Evolutionary conservation across 1,140 invertebrate genomes (phyloP).

Genomic region (Trachymyrmex cornetzi): DNA sequence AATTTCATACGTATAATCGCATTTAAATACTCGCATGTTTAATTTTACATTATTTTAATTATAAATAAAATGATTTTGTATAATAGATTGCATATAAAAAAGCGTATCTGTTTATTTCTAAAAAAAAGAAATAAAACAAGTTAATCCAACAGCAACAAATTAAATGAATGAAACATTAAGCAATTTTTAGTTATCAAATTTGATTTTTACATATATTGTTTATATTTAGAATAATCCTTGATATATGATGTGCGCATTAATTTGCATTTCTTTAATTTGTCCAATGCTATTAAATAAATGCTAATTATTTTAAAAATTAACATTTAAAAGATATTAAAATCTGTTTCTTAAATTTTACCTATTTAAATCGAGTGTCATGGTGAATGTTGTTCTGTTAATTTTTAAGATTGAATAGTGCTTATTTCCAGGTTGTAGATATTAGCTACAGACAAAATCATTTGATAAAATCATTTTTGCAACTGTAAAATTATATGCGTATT

Average conservation of each 20-base stretch:
- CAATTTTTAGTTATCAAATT: not conserved
- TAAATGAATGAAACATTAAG: not conserved
- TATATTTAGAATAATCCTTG: not conserved
- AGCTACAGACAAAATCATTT: conserved; percentile 13
- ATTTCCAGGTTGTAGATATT: conserved; percentile 37
- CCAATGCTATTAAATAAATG: not conserved
- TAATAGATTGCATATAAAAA: not conserved
- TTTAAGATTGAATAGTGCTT: conserved; percentile 69
- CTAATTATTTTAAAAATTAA: not conserved
- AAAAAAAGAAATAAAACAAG: not conserved
- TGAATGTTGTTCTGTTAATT: conserved; percentile 6
- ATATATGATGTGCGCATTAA: not conserved
- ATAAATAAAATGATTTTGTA: not conserved
- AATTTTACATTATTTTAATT: not conserved
- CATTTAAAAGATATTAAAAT: not conserved
- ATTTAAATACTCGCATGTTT: not conserved
- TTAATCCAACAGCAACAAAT: not conserved
- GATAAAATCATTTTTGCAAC: conserved; percentile 18
- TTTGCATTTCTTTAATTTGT: not conserved
- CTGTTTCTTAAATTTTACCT: not conserved
- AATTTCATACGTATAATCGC: not conserved
- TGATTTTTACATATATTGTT: not conserved
- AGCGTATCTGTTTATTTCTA: not conserved
- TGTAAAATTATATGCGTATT: not conserved
- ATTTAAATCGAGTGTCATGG: not conserved